Evolutionary conservation across 2,113 vertebrate species (phyloP), one percentile per base, ranked within the genome.

Genomic region (Halichoeres trimaculatus): DNA sequence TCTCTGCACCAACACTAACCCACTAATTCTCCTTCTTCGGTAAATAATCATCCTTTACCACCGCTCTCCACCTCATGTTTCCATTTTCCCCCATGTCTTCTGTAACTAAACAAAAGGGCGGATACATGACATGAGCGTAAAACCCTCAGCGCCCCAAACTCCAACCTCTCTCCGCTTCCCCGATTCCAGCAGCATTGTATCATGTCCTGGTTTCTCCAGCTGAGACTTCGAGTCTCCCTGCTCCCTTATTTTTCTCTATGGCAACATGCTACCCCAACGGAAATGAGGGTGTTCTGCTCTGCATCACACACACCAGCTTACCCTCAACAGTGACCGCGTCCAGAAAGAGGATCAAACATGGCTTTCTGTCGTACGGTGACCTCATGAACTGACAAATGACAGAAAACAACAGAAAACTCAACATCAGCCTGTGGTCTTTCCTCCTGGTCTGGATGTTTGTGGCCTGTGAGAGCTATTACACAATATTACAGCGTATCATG

Each of bases 161-260:
- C 23, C 59, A 54, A 35, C 66, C 67, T 26, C 38, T 67, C 38
- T 70, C 16, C 10, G 16, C 70, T 74, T 61, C 64, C 38, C 36
- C 24, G 38, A 87, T 90, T 90, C 86, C 87, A 84, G 10, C 79
- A 68, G 63, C 19, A 80, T 86, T 90, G 79, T 89, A 85, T 90
- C 77, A 89, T 84, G 84, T 88, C 77, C 83, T 79, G 67, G 34
- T 85, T 80, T 85, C 77, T 87, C 71, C 72, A 87, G 70, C 86
- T 71, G 81, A 84, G 83, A 71, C 88, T 74, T 68, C 45, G 54
- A 74, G 80, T 48, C 84, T 87, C 80, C 78, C 56, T 43, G 65
- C 55, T 82, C 67, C 69, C 74, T 74, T 87, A 89, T 88, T 88
- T 88, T 89, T 91, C 85, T 84, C 86, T 73, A 90, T 90, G 84